These are phyloP conservation scores for Lanius collurio DNA, from an alignment of 2,113 vertebrate species.

Conservation along the genomic window DNA sequence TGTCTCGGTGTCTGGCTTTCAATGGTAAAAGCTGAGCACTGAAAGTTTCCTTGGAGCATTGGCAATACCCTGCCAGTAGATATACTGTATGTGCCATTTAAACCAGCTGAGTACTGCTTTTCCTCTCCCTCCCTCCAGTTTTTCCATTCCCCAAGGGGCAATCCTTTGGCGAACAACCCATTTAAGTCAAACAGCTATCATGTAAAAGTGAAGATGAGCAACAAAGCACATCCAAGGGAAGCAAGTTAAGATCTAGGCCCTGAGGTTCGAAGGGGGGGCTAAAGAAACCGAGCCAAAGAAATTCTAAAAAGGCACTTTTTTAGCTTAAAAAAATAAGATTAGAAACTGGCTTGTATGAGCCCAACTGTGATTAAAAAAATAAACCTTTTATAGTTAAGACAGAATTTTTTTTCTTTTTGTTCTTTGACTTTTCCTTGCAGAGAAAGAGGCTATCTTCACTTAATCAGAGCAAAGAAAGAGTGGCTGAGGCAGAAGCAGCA, in stretches of 20 bases:
- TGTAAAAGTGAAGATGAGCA: conserved; percentile 65
- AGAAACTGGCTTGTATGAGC: conserved; percentile 77
- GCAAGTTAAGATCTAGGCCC: conserved; percentile 70
- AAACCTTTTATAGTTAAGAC: conserved; percentile 79
- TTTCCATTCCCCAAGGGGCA: conserved; percentile 64
- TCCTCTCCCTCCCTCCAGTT: conserved; percentile 64
- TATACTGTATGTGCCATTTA: conserved; percentile 44
- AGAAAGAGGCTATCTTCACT: conserved; percentile 79
- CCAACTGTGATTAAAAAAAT: conserved; percentile 84
- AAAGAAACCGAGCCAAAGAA: conserved; percentile 75
- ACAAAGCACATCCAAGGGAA: conserved; percentile 73
- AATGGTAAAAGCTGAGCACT: conserved; percentile 4
- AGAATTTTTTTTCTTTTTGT: conserved; percentile 75
- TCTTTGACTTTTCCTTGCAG: conserved; percentile 80
- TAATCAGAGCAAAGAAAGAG: conserved; percentile 81
- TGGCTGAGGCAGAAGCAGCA: conserved; percentile 73
- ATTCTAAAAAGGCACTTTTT: conserved; percentile 73
- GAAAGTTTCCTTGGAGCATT: conserved; percentile 41
- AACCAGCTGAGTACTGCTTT: conserved; percentile 59
- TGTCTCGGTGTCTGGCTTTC: conserved; percentile 24
- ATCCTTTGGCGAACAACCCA: conserved; percentile 57
- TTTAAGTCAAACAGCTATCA: conserved; percentile 69
- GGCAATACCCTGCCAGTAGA: conserved; percentile 59
- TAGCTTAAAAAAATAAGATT: conserved; percentile 77
- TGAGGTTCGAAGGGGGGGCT: conserved; percentile 26